phyloP scores from a whole-genome alignment of 2,888 invertebrate species.

The Rutpela maculata region DNA sequence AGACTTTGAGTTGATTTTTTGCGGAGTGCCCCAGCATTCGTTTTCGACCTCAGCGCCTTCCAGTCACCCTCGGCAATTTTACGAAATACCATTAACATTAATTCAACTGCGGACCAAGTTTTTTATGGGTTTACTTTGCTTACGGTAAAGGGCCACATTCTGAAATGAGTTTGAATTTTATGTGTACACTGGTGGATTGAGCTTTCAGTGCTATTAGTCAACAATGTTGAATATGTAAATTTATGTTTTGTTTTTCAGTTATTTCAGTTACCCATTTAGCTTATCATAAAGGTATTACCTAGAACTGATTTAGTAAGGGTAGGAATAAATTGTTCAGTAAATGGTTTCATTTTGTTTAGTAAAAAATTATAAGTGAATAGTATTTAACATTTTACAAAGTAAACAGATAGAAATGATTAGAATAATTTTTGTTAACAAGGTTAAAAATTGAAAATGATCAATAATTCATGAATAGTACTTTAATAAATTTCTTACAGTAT shows the following conservation, averaged over 20 bases:
- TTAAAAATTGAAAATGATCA: too few species aligned
- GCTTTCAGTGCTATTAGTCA: constrained; percentile 15
- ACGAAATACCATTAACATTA: constrained; percentile 33
- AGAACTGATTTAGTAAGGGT: background rate
- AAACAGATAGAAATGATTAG: too few species aligned
- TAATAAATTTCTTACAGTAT: too few species aligned
- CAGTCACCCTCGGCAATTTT: constrained; percentile 27
- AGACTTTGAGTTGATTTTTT: constrained; percentile 42
- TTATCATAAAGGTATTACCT: background rate
- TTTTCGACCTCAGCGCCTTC: constrained; percentile 24
- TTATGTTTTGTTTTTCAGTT: constrained; percentile 7
- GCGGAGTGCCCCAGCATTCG: constrained; percentile 26
- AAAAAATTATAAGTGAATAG: too few species aligned
- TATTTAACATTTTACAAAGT: too few species aligned
- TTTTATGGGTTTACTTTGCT: constrained; percentile 25
- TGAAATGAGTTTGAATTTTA: constrained; percentile 24
- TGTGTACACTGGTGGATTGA: constrained; percentile 21
- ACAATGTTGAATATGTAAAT: constrained; percentile 1
- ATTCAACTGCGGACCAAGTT: constrained; percentile 31
- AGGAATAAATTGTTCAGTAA: too few species aligned
- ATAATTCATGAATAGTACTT: too few species aligned
- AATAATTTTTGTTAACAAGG: too few species aligned
- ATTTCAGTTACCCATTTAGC: background rate
- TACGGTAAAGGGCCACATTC: constrained; percentile 17
- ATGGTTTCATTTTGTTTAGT: too few species aligned